A percentile compares a stretch with the other conserved stretches of the same genome.
These are phyloP conservation scores for Peromyscus attwateri DNA, from an alignment of 2,797 vertebrate genomes.

Conservation along the genomic window DNA sequence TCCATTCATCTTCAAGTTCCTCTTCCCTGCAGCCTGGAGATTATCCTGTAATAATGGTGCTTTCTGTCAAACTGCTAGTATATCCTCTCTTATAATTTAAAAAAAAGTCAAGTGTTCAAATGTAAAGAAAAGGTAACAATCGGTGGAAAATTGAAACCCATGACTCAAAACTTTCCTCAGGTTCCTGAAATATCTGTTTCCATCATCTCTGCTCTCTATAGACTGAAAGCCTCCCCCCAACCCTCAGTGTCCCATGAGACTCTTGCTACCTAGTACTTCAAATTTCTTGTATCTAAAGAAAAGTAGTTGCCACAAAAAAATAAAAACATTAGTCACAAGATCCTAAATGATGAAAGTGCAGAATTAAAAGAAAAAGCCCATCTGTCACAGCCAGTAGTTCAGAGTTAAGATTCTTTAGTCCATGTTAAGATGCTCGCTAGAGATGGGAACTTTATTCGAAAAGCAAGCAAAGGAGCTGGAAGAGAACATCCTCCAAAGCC, in stretches of 20 bases:
- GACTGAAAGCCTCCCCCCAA: neutral
- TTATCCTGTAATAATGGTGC: neutral
- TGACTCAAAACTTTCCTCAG: constrained; percentile 31
- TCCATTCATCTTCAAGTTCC: neutral
- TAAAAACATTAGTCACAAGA: neutral
- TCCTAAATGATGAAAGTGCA: neutral
- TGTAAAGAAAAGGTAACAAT: constrained; percentile 4
- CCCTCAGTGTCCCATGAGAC: neutral
- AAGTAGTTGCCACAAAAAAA: neutral
- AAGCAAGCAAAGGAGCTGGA: neutral
- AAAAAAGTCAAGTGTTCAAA: neutral
- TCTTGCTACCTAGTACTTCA: neutral
- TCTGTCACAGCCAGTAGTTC: neutral
- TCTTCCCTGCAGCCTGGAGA: neutral
- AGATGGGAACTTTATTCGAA: neutral
- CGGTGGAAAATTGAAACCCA: neutral
- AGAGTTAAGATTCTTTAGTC: neutral
- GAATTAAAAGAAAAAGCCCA: constrained; percentile 6
- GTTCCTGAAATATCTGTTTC: neutral
- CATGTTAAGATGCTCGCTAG: neutral
- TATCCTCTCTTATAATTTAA: neutral
- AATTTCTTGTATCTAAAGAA: neutral
- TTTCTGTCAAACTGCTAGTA: constrained; percentile 40
- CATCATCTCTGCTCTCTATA: neutral
- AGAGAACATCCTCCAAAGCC: neutral